A percentile compares a stretch with the other conserved stretches of the same genome.
Evolutionary conservation across 2,113 vertebrate genomes (phyloP).

Genomic region (Parus major): DNA sequence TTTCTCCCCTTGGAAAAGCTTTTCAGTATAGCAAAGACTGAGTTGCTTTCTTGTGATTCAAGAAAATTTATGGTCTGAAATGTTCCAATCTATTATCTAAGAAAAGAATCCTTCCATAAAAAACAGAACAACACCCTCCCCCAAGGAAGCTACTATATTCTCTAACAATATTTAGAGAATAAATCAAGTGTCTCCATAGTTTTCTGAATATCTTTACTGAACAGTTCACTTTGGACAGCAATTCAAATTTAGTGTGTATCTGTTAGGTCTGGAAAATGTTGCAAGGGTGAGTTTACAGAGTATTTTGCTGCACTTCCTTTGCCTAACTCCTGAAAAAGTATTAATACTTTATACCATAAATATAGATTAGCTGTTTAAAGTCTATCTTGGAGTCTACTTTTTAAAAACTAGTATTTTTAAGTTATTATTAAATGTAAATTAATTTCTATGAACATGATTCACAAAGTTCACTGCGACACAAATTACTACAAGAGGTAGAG

Average conservation of each 20-base stretch:
- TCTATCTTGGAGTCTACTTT: neutral
- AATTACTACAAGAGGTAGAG: neutral
- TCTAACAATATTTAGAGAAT: neutral
- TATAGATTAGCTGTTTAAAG: neutral
- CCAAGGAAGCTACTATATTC: neutral
- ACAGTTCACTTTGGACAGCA: neutral
- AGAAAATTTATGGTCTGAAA: neutral
- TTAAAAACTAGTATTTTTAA: neutral
- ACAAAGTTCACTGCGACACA: neutral
- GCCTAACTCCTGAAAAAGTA: neutral
- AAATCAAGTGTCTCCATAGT: neutral
- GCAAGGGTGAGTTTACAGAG: neutral
- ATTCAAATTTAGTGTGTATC: neutral
- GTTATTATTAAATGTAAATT: neutral
- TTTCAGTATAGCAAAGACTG: neutral
- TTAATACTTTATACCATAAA: neutral
- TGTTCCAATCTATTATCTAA: neutral
- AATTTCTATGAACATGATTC: neutral
- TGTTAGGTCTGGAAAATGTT: neutral
- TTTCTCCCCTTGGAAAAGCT: neutral
- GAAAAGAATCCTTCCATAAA: neutral
- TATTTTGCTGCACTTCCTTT: neutral
- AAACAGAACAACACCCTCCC: neutral
- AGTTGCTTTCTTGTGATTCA: neutral
- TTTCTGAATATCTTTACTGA: neutral